Evolutionary conservation across 2,113 vertebrate genomes (phyloP), one percentile per base, ranked within the genome.

Genomic region (Trochalopteron elliotii): DNA sequence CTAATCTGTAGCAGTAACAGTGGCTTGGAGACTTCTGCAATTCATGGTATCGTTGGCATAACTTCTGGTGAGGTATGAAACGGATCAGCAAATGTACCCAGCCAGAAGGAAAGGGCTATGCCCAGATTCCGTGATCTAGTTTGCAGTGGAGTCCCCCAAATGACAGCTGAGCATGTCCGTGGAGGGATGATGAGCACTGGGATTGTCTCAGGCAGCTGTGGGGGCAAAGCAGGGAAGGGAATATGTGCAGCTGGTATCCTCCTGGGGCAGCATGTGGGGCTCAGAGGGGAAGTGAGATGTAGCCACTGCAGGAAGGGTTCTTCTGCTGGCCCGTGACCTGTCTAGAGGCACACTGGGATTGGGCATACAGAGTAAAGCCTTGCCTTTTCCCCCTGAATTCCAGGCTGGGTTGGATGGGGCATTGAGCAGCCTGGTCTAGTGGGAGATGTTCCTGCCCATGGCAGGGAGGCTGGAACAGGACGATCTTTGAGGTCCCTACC

Each of bases 191-290:
- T 33, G 61, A 27, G 33, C 28, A 0, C 17, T 12, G 83, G 59
- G 47, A 28, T 77, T 1, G 13, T 59, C 64, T 59, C 30, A 33
- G 19, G 25, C 45, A 56, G 47, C 52, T 21, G 3, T 24, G 56
- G 6, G 60, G 35, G 19, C 37, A 44, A 15, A 20, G 67, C 49
- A n/a, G 53, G 22, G 30, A 20, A 28, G n/a, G 49, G 28, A 61
- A 22, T 2, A 0, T 1, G 15, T 40, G 75, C 15, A 16, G 55
- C 47, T 81, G 72, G 5, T 53, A 5, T 1, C 0, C 39, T 59
- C 2, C n/a, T 21, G 55, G 45, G 77, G 12, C 53, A 40, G 39
- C 1, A 1, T 1, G 25, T 44, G 64, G 40, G 27, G 19, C 77
- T 88, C 31, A 2, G 44, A 37, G 63, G 25, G 28, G 39, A 55